Conservation (phyloP, 2,113 vertebrate species). For the Petaurus breviceps region DNA sequence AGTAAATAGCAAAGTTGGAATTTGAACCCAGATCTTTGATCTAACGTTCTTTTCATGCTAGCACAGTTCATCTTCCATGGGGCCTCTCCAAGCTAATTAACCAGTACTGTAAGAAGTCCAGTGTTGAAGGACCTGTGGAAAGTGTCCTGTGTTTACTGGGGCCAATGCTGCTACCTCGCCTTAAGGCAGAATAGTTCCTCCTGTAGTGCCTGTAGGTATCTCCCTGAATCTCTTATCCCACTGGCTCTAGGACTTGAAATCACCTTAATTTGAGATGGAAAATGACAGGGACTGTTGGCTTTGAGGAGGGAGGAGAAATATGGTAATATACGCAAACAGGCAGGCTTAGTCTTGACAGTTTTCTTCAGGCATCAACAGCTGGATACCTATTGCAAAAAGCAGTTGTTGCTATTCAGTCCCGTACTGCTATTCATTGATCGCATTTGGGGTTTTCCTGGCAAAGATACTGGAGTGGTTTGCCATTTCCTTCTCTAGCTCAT, state of each 20-base stretch:
- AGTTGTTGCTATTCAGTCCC: neutral
- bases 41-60: neutral
- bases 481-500: neutral
- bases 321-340: slow-evolving; percentile 64
- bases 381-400: slow-evolving; percentile 18
- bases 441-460: too few relatives aligned
- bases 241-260: neutral
- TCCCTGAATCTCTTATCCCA: neutral
- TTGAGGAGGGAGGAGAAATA: slow-evolving; percentile 41
- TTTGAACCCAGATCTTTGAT: neutral
- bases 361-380: slow-evolving; percentile 50
- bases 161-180: neutral
- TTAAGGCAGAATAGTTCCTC: neutral
- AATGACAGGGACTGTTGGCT: neutral
- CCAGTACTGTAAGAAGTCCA: neutral
- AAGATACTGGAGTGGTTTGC: neutral
- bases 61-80: neutral
- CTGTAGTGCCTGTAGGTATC: neutral
- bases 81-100: neutral
- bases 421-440: neutral
- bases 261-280: neutral
- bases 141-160: neutral
- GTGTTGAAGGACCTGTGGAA: neutral
- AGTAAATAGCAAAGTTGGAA: neutral
- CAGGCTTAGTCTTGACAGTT: slow-evolving; percentile 56